Evolutionary conservation across 1,140 invertebrate genomes (phyloP).

Genomic region (Trypoxylus dichotomus): DNA sequence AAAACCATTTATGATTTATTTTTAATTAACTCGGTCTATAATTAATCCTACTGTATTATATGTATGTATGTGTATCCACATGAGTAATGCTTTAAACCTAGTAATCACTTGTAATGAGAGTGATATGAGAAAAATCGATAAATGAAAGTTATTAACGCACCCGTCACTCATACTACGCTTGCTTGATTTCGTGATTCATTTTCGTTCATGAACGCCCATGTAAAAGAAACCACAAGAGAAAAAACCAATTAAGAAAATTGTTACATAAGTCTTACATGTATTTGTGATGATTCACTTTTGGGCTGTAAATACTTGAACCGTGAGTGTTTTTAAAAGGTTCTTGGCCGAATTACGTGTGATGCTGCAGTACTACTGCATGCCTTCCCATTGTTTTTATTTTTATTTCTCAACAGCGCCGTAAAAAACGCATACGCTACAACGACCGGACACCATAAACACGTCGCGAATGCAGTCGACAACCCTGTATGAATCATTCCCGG

Average conservation of each 20-base stretch:
- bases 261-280: not conserved
- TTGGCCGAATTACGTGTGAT: not conserved
- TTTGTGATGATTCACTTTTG: not conserved
- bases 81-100: no score
- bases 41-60: no score
- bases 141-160: no score
- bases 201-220: not conserved
- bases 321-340: not conserved
- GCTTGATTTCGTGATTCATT: not conserved
- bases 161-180: no score
- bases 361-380: not conserved
- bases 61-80: no score
- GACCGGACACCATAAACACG: not conserved
- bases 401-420: not conserved
- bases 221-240: not conserved
- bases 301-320: not conserved
- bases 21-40: no score
- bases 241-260: not conserved
- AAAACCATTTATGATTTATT: no score
- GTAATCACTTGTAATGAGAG: no score
- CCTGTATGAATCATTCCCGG: slow-evolving; percentile 2
- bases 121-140: no score
- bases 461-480: slow-evolving; percentile 3
- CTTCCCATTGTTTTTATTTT: not conserved
- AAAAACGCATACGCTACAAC: not conserved